Base-by-base conservation (phyloP, 1,140 invertebrate species). In the Ooceraea biroi region DNA sequence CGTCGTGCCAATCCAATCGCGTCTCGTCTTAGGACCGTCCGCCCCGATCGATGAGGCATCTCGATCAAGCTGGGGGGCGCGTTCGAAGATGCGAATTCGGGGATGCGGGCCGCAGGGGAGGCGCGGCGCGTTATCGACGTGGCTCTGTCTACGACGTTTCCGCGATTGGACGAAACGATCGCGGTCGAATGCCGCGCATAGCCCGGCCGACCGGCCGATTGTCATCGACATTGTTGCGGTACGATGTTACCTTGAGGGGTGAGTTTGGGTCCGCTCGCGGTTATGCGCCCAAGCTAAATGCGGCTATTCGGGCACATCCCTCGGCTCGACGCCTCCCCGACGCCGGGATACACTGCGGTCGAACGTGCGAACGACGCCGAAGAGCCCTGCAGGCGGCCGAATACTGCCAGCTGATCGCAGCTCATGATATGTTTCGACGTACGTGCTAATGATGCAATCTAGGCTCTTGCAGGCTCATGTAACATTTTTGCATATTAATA, bases 161-260 rank as follows among this genome's bases (percentile, higher is more conserved):
- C 52, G n/a, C 60, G 41, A 77, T 65, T 17, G 41, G 74, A 77
- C 27, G 61, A 63, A 63, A 65, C 46, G 73, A 63, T 52, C 74
- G 74, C 55, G 74, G 74, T 77, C 48, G 60, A 14, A 77, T 77
- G n/a, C 30, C 58, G 52, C 46, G 58, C 74, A 76, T 76, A 63
- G 19, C 74, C 30, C 2, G 36, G 36, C 36, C 36, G 36, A 7
- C 36, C 36, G 41, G 52, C 58, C 48, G 27, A 19, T 19, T 77
- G 74, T 77, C 74, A 77, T 63, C 60, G 74, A 77, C 74, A 77
- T 77, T 77, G 60, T 77, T 77, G 74, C 61, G 72, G 66, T 22
- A 8, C 66, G 41, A 50, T 46, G 52, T 55, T 55, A 10, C 52
- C 52, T 19, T n/a, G 52, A 55, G 52, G 52, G 52, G 36, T 36